Conservation (phyloP, 1,140 invertebrate species). For the Heliconius congener region DNA sequence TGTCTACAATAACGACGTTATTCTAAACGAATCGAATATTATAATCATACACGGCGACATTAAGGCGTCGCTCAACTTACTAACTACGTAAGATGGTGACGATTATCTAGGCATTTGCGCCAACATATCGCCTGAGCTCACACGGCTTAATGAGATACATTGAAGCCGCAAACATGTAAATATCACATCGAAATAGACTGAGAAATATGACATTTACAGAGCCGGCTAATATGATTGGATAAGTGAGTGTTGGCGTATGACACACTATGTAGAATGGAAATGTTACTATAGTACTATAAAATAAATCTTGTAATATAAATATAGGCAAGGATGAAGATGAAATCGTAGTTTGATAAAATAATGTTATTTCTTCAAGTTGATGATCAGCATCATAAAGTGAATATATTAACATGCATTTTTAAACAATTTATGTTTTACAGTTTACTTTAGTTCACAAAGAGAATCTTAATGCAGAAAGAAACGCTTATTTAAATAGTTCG, state of each 20-base stretch:
- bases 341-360: too few relatives aligned
- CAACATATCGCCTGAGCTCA: background rate
- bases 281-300: too few relatives aligned
- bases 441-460: too few relatives aligned
- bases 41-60: background rate
- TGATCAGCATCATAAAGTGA: too few relatives aligned
- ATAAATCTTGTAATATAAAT: background rate
- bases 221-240: background rate
- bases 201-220: background rate
- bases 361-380: too few relatives aligned
- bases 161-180: constrained; percentile 2
- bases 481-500: too few relatives aligned
- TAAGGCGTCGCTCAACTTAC: background rate
- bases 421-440: too few relatives aligned
- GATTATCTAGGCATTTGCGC: constrained; percentile 14
- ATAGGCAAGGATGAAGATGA: too few relatives aligned
- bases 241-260: background rate
- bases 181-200: constrained; percentile 3
- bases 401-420: too few relatives aligned
- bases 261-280: too few relatives aligned
- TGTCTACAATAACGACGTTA: background rate
- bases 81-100: constrained; percentile 5
- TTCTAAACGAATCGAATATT: background rate
- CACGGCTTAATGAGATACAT: background rate
- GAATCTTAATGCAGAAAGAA: too few relatives aligned